A percentile compares a stretch with the other conserved stretches of the same genome.
phyloP scores from a whole-genome alignment of 2,113 vertebrate genomes.

The Setophaga coronata region DNA sequence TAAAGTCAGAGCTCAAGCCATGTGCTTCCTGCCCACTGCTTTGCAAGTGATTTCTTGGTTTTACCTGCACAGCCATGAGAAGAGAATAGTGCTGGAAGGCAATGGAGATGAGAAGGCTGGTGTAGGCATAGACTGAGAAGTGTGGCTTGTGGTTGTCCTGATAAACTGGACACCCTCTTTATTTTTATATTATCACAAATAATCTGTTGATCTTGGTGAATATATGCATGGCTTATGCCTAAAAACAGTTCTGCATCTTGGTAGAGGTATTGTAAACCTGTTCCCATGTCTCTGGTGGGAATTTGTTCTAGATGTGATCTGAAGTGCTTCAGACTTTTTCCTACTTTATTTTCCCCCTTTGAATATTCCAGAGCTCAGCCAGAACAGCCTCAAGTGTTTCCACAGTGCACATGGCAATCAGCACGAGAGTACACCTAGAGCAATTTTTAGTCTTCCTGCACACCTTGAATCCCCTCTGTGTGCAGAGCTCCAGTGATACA shows the following conservation, averaged over 20 bases:
- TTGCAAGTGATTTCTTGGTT: not conserved
- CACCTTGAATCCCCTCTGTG: not conserved
- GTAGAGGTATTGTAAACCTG: not conserved
- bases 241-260: not conserved
- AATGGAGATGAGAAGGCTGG: not conserved
- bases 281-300: not conserved
- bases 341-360: not conserved
- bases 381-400: not conserved
- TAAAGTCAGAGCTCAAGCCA: rapidly evolving
- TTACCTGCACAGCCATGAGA: not conserved
- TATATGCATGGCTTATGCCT: not conserved
- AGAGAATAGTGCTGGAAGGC: not conserved
- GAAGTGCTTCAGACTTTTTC: not conserved
- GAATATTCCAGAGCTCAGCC: not conserved
- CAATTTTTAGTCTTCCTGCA: not conserved
- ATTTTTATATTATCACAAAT: not conserved
- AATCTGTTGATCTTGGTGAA: not conserved
- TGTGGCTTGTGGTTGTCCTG: not conserved
- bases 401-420: not conserved
- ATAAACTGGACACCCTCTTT: not conserved
- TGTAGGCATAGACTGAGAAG: not conserved
- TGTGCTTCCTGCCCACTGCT: not conserved
- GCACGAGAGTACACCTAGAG: rapidly evolving
- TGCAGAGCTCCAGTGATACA: not conserved
- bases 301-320: not conserved